Base-by-base conservation (phyloP, 2,888 invertebrate species). In the Rotaria socialis region DNA sequence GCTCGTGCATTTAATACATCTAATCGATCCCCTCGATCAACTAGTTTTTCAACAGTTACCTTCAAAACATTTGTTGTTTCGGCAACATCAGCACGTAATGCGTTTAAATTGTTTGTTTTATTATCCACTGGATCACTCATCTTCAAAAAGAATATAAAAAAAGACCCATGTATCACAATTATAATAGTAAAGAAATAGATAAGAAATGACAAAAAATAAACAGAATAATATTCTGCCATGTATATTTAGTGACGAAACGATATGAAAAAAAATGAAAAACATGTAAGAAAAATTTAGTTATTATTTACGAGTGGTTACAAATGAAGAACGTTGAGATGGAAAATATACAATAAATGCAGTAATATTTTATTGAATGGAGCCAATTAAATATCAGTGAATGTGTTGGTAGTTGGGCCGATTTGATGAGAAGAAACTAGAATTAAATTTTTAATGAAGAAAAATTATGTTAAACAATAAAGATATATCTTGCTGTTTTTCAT, bases 41-140 rank as follows among this genome's bases (percentile, higher is more conserved):
- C 80, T 80, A 80, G 11, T 80, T 80, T 80, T 10, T 80, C 80
- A 80, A 80, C 80, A 47, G 80, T 80, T 47, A 47, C n/a, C n/a
- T 47, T 43, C 47, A 80, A 47, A 24, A 80, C 80, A 80, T 47
- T 80, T 43, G 80, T 47, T 14, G 80, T 80, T 47, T 80, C 47
- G 24, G 8, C 3, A 47, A 80, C 80, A 80, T 43, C 80, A 80
- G 80, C 47, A 22, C 24, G 80, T 80, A 80, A 22, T 24, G 24
- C 8, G 8, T 22, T 24, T 47, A 80, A 47, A 24, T 80, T 80
- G n/a, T 80, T 80, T 47, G 3, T n/a, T 80, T 7, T 35, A 19
- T 19, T 16, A 14, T 35, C 67, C 27, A 19, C 19, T 67, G 67
- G 27, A 35, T 27, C 67, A 67, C 35, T 35, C 67, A 67, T 67